Conservation (phyloP, 2,113 vertebrate genomes). For the Tinamus guttatus region DNA sequence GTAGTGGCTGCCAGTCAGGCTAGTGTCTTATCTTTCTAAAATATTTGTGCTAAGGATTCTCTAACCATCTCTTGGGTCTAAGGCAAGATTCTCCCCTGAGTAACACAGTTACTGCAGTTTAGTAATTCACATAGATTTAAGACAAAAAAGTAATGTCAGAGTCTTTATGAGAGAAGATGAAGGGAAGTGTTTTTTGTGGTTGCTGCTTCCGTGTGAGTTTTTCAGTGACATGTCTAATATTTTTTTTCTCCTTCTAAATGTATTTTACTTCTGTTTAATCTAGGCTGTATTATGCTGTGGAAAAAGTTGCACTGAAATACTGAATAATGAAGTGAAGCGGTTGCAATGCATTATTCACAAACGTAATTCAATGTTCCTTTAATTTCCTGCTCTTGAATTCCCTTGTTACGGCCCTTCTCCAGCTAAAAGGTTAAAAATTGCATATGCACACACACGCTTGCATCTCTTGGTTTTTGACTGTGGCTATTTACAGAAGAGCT, state of each 20-base stretch:
- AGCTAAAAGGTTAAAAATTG: neutral
- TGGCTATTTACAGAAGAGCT: neutral
- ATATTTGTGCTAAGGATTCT: neutral
- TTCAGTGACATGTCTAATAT: neutral
- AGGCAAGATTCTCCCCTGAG: neutral
- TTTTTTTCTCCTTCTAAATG: neutral
- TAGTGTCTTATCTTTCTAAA: constrained; percentile 5
- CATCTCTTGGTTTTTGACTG: neutral
- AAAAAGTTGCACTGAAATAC: neutral
- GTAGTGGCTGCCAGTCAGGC: neutral
- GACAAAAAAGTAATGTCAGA: neutral
- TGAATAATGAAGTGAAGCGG: neutral
- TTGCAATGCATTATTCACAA: neutral
- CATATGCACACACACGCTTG: rapidly evolving
- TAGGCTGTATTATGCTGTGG: neutral
- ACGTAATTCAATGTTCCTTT: neutral
- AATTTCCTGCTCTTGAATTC: neutral
- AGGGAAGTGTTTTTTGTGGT: neutral
- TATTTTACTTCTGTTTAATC: neutral
- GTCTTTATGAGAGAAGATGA: neutral
- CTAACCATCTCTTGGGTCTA: neutral
- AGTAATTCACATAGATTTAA: neutral
- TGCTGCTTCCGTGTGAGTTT: neutral
- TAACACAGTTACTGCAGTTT: neutral
- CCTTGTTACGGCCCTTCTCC: neutral